A percentile compares a stretch with the other conserved stretches of the same genome.
phyloP scores from a whole-genome alignment of 2,797 vertebrate genomes.

The Pseudochromis fuscus region DNA sequence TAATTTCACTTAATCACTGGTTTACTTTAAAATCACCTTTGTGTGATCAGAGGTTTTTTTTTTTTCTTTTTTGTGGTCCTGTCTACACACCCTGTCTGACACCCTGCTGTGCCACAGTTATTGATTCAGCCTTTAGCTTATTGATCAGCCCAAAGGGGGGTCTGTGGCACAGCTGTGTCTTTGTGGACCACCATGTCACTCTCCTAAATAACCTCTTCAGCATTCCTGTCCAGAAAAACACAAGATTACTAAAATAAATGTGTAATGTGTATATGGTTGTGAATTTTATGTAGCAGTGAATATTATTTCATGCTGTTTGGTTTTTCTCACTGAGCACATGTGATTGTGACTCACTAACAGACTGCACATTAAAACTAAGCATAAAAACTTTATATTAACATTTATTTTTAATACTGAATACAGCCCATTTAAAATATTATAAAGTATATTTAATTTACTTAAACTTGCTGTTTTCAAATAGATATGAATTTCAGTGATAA shows the following conservation, averaged over 20 bases:
- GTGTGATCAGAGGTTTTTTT: neutral
- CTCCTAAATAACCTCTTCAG: slow-evolving; percentile 12
- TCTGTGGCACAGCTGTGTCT: slow-evolving; percentile 63
- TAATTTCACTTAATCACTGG: too few species aligned
- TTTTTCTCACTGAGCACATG: neutral
- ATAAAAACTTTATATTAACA: neutral
- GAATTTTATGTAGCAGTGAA: neutral
- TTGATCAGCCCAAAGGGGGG: slow-evolving; percentile 58
- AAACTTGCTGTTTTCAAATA: neutral
- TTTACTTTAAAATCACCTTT: slow-evolving; percentile 10
- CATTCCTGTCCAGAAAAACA: neutral
- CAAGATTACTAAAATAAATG: neutral
- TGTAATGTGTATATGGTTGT: neutral
- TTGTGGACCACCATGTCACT: slow-evolving; percentile 44
- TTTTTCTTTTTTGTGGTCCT: slow-evolving; percentile 21
- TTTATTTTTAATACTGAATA: too few species aligned
- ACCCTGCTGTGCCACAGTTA: slow-evolving; percentile 53
- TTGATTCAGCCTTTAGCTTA: slow-evolving; percentile 68
- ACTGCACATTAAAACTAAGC: neutral
- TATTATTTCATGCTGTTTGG: neutral
- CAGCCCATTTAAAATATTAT: too few species aligned
- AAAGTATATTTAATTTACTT: too few species aligned
- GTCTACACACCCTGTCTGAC: neutral
- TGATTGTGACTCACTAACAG: neutral
- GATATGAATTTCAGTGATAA: neutral